A percentile compares a stretch with the other conserved stretches of the same genome.
These are phyloP conservation scores for Thamnophis sirtalis DNA, from an alignment of 2,113 vertebrate species.

Conservation along the genomic window DNA sequence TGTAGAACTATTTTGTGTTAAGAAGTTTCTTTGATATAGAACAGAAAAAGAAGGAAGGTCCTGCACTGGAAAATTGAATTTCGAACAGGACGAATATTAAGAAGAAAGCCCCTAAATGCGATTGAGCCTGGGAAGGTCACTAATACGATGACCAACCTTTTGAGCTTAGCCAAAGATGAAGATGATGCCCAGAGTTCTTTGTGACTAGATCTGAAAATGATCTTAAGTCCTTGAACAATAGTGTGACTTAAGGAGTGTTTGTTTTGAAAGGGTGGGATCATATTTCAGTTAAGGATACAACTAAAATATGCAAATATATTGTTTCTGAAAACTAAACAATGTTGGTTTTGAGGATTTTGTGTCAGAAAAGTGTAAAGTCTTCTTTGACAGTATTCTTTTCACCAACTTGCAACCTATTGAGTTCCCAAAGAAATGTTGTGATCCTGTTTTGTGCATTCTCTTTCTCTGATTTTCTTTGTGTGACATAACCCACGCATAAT, in stretches of 20 bases:
- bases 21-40: background rate
- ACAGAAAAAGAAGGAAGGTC: background rate
- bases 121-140: background rate
- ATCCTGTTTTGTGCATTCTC: background rate
- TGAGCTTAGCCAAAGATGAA: background rate
- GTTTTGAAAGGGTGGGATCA: background rate
- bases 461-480: background rate
- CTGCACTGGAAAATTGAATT: background rate
- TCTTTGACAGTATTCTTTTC: background rate
- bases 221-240: background rate
- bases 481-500: background rate
- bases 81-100: background rate
- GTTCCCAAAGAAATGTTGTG: background rate
- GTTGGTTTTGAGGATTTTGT: background rate
- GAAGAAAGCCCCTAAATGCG: background rate
- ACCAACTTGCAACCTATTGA: background rate
- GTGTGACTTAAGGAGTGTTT: background rate
- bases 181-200: background rate
- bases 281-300: background rate
- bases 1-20: background rate
- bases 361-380: background rate
- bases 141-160: background rate
- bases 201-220: background rate
- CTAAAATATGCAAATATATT: background rate
- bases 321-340: background rate